Conservation (phyloP, 2,113 vertebrate genomes). For the Centropus unirufus region DNA sequence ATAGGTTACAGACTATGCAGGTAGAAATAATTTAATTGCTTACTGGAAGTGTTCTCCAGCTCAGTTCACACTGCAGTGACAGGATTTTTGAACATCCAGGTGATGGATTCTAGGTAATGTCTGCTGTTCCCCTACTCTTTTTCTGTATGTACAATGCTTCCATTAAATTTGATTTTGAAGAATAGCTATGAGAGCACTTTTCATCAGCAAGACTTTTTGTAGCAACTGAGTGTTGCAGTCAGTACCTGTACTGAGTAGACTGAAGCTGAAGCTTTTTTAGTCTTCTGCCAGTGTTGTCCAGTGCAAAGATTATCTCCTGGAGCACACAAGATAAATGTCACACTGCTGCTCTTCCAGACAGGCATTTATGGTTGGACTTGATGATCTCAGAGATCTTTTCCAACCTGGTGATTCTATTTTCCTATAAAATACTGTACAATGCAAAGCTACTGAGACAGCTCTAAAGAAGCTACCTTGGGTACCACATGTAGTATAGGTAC, state of each 20-base stretch:
- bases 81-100: neutral
- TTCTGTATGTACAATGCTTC: neutral
- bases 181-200: neutral
- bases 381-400: no score
- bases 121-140: neutral
- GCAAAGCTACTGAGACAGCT: neutral
- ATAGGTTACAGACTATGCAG: neutral
- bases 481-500: neutral
- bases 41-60: neutral
- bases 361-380: no score
- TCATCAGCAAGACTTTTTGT: neutral
- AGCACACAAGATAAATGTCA: neutral
- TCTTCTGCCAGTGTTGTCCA: neutral
- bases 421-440: neutral
- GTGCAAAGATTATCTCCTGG: neutral
- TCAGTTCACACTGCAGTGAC: neutral
- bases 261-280: neutral
- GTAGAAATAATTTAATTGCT: neutral
- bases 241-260: neutral
- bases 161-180: neutral
- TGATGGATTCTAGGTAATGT: neutral
- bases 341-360: neutral
- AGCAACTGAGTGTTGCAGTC: neutral
- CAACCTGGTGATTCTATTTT: no score
- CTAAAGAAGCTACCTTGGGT: neutral